Percentiles rank a stretch among this genome's conserved stretches.
Evolutionary conservation across 2,113 vertebrate species (phyloP).

Genomic region (Epinephelus moara): DNA sequence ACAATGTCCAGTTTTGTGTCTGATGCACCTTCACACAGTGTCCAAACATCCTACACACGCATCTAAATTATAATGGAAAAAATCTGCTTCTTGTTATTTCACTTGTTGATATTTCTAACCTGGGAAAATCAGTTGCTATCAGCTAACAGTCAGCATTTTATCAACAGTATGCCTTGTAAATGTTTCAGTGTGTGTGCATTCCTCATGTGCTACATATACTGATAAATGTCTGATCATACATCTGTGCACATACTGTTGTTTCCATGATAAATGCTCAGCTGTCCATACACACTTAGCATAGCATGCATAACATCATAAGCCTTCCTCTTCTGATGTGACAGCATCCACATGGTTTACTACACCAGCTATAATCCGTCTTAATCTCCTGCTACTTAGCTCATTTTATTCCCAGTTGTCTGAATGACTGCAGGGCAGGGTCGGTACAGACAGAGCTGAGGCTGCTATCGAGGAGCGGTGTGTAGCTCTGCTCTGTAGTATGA

Average conservation of each 20-base stretch:
- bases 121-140: too few relatives aligned
- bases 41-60: neutral
- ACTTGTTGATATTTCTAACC: too few relatives aligned
- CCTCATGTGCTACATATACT: neutral
- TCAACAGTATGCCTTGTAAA: neutral
- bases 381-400: slow-evolving; percentile 54
- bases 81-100: neutral
- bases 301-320: slow-evolving; percentile 13
- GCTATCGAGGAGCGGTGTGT: slow-evolving; percentile 29
- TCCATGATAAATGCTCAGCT: neutral
- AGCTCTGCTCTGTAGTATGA: slow-evolving; percentile 5
- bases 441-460: slow-evolving; percentile 25
- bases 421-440: slow-evolving; percentile 39
- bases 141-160: too few relatives aligned
- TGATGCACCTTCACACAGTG: neutral
- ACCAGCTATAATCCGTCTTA: slow-evolving; percentile 53
- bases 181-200: neutral
- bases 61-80: neutral
- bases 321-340: slow-evolving; percentile 12
- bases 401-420: slow-evolving; percentile 58
- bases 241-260: neutral
- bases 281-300: neutral
- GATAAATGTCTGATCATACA: neutral
- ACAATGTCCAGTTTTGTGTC: neutral
- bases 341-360: slow-evolving; percentile 47